Conservation (phyloP, 2,888 invertebrate genomes). For the Elaeidobius kamerunicus region DNA sequence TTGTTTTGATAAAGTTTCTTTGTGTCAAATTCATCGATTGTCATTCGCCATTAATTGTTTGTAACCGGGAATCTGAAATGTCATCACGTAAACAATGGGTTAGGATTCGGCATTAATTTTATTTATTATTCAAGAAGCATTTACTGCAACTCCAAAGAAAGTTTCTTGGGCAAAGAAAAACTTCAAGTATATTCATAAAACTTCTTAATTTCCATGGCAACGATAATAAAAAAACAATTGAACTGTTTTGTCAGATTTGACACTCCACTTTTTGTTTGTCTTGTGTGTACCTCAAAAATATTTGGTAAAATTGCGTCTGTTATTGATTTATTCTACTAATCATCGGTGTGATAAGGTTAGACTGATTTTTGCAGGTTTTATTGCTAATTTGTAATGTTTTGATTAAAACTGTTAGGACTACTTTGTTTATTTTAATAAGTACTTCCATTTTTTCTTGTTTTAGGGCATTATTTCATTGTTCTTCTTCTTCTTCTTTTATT, state of each 20-base stretch:
- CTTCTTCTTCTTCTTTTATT: too few species aligned
- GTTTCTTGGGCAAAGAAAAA: slow-evolving; percentile 20
- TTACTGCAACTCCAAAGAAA: slow-evolving; percentile 4
- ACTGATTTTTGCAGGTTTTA: not conserved
- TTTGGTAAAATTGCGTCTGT: slow-evolving; percentile 14
- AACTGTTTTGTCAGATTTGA: slow-evolving; percentile 6
- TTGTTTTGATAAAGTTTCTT: slow-evolving; percentile 47
- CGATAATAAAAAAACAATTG: slow-evolving; percentile 8
- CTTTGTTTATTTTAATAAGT: too few species aligned
- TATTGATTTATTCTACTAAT: slow-evolving; percentile 15
- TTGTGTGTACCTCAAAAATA: slow-evolving; percentile 11
- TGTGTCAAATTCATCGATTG: slow-evolving; percentile 52
- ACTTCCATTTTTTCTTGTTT: too few species aligned
- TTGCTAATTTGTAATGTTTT: too few species aligned
- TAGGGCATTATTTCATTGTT: too few species aligned
- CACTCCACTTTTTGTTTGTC: slow-evolving; percentile 18
- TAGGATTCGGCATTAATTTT: slow-evolving; percentile 34
- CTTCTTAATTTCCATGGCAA: slow-evolving; percentile 15
- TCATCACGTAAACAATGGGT: slow-evolving; percentile 48
- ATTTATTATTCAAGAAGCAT: slow-evolving; percentile 4
- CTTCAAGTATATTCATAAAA: slow-evolving; percentile 13
- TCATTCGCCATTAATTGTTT: slow-evolving; percentile 54
- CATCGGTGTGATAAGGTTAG: not conserved
- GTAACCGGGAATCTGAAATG: slow-evolving; percentile 49
- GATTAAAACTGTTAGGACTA: too few species aligned